Evolutionary conservation across 2,113 vertebrate genomes (phyloP), one percentile per base, ranked within the genome.

Genomic region (Takifugu flavidus): DNA sequence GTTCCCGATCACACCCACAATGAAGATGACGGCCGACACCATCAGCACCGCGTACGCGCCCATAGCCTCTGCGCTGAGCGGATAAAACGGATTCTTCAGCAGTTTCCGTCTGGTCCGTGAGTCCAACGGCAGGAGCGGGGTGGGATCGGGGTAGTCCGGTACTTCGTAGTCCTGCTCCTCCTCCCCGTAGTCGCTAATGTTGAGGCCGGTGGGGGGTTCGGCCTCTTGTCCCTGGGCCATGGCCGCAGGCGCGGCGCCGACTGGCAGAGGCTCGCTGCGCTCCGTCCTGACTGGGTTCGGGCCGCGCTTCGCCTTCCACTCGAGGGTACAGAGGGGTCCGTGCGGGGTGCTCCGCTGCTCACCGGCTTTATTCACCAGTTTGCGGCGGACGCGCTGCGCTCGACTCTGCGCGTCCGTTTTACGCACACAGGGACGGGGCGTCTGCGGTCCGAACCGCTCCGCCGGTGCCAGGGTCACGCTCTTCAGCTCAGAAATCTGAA

Each of bases 71-170:
- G 90, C 89, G 53, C 91, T 94, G 53, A 95, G 69, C 1, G 96
- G 96, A 71, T 95, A 95, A 83, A 99, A 98, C 6, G 96, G 96
- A 82, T 99, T 98, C 73, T 84, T 93, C 42, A 95, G 62, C 6
- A 76, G 88, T 62, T 87, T 88, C 25, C 74, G 70, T 34, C 79
- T 83, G 28, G 70, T 59, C 8, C 79, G 77, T 14, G 86, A 53
- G 54, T 84, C 70, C 20, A 79, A 62, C 1, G 90, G 89, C 3
- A 58, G 51, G 29, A 89, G 25, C 0, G 85, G 85, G 5, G 90
- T 88, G 44, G 57, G 43, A n/a, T 77, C 79, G 7, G 79, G 63
- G 0, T 47, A 13, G 13, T 47, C 45, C 45, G 13, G 45, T 4
- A 11, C 45, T 4, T 7, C 45, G 13, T 46, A 13, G 13, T 46